Evolutionary conservation across 2,888 invertebrate genomes (phyloP).

Genomic region (Hedychridium roseum): DNA sequence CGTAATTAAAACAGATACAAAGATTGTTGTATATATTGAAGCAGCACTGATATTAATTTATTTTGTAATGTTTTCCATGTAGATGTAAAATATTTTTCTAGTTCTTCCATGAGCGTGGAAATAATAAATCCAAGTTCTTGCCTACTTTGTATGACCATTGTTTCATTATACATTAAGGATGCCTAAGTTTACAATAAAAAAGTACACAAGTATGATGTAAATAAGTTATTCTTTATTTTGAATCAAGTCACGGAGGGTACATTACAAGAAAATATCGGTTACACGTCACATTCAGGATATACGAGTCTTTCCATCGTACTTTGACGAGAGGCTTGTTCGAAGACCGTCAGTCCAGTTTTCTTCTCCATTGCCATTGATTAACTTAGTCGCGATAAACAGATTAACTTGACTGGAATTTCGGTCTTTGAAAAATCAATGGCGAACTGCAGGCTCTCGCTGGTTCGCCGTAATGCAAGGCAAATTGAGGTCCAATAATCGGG

Average conservation of each 20-base stretch:
- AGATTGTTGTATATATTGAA: too few species aligned
- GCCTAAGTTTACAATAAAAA: neutral
- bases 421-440: conserved; percentile 2
- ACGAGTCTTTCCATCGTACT: conserved; percentile 29
- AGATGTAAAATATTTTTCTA: too few species aligned
- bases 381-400: neutral
- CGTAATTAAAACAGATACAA: neutral
- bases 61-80: too few species aligned
- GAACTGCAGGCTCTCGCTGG: conserved; percentile 9
- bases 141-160: conserved; percentile 10
- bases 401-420: conserved; percentile 4
- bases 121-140: conserved; percentile 26
- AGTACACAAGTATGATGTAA: conserved; percentile 20
- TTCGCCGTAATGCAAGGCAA: conserved; percentile 18
- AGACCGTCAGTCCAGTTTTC: conserved; percentile 14
- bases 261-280: conserved; percentile 51
- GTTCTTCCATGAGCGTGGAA: too few species aligned
- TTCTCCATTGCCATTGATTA: conserved; percentile 7
- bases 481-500: conserved; percentile 29
- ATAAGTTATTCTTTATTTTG: conserved; percentile 39
- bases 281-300: conserved; percentile 48
- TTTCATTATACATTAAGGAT: neutral
- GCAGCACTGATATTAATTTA: too few species aligned
- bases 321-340: conserved; percentile 20
- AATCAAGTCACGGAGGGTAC: conserved; percentile 38